phyloP scores from a whole-genome alignment of 2,113 vertebrate species.

The Urocynchramus pylzowi region DNA sequence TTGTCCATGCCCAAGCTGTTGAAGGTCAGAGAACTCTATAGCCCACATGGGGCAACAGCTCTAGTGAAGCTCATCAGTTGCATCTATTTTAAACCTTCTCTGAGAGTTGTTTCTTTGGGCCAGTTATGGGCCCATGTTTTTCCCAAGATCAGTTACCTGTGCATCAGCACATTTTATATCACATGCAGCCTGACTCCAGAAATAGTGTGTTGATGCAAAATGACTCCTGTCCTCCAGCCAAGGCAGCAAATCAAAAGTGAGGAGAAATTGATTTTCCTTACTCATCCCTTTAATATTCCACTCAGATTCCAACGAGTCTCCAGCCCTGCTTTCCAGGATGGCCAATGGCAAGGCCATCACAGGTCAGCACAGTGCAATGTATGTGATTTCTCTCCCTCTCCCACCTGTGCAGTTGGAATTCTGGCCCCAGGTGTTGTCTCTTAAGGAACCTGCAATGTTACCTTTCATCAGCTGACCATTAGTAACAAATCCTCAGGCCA shows the following conservation, averaged over 20 bases:
- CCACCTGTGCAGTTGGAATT: background rate
- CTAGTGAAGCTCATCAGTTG: background rate
- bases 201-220: background rate
- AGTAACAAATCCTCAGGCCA: background rate
- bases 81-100: conserved; percentile 17
- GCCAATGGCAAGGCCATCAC: background rate
- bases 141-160: background rate
- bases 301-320: background rate
- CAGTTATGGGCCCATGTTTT: background rate
- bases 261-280: background rate
- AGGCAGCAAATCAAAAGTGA: background rate
- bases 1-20: background rate
- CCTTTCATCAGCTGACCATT: background rate
- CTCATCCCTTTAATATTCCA: background rate
- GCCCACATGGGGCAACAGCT: background rate
- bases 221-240: background rate
- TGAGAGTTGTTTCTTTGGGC: background rate
- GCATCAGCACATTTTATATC: background rate
- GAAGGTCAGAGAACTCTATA: background rate
- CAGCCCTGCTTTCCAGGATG: background rate
- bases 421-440: background rate
- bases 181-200: background rate
- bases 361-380: background rate
- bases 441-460: background rate
- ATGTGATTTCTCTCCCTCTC: background rate